Evolutionary conservation across 2,888 invertebrate genomes (phyloP).

Genomic region (Chymomyza procnemis): DNA sequence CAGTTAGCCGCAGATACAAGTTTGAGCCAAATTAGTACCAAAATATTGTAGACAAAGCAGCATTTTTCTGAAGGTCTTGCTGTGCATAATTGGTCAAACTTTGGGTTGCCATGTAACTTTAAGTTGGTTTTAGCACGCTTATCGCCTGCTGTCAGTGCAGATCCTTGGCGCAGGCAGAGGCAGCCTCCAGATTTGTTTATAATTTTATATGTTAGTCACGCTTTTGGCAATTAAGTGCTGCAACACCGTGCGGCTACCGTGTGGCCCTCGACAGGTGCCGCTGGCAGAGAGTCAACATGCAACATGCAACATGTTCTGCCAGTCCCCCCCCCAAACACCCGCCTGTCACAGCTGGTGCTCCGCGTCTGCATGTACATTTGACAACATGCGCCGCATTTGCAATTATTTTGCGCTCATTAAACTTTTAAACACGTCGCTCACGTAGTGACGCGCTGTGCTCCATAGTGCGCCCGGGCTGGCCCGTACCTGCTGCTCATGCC

Average conservation of each 20-base stretch:
- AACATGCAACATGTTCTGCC: neutral
- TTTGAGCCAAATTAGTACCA: conserved; percentile 19
- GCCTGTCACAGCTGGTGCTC: conserved; percentile 35
- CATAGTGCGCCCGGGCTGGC: conserved; percentile 19
- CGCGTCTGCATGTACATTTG: conserved; percentile 45
- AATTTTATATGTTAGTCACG: conserved; percentile 71
- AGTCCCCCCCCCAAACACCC: too few species aligned
- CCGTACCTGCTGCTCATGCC: conserved; percentile 42
- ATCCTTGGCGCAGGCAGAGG: conserved; percentile 47
- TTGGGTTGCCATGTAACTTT: too few species aligned
- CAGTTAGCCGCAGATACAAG: conserved; percentile 49
- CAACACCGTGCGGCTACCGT: conserved; percentile 42
- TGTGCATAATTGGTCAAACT: conserved; percentile 55
- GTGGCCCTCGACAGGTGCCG: conserved; percentile 60
- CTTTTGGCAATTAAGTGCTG: conserved; percentile 71
- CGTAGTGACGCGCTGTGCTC: conserved; percentile 73
- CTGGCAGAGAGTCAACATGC: neutral
- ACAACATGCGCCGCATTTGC: conserved; percentile 69
- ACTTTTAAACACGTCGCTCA: conserved; percentile 76
- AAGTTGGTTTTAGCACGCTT: neutral
- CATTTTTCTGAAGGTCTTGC: neutral
- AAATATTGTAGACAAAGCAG: conserved; percentile 12
- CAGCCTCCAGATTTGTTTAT: conserved; percentile 3
- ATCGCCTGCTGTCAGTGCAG: conserved; percentile 8
- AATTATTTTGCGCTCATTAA: conserved; percentile 76